Base-by-base conservation (phyloP, 2,888 invertebrate genomes). In the Drosophila multiciliata region DNA sequence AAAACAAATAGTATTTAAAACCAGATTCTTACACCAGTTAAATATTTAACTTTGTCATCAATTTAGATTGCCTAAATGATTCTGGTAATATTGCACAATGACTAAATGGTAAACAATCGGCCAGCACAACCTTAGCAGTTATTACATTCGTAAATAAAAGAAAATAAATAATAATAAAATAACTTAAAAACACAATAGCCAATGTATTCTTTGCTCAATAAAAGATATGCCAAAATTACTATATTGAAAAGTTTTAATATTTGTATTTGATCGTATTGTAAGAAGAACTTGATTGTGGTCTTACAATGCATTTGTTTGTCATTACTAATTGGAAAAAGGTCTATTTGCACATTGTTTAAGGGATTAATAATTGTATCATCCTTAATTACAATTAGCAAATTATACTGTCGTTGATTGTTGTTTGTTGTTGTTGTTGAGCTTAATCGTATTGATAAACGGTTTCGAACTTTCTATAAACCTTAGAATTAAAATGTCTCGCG, bases 321-420 rank as follows among this genome's bases (percentile, higher is more conserved):
- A 68, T 60, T 67, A 60, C 63, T 76, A 73, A 53, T 71, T 67
- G 45, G 26, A 57, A 66, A 80, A 72, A 68, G 52, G 29, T 76
- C 66, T 59, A 87, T 73, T 74, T 84, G 77, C 73, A 75, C 83
- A 83, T 66, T 66, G 54, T 49, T 71, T 53, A 71, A 80, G 68
- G 69, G 71, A 54, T 75, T 64, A 79, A 78, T 83, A 75, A 78
- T 75, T 73, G 71, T 73, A 69, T 68, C 57, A 81, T 75, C 42
- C 72, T 83, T 72, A 86, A 68, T 62, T 79, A 71, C 80, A 77
- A 67, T 80, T 83, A 87, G 83, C 84, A 85, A 84, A 83, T 45
- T 73, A 89, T 76, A 86, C 83, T 76, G 57, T 42, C 26, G 23
- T 26, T 36, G 53, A 45, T 32, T 52, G 26, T 29, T 49, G 78